These are phyloP conservation scores for Pollenia angustigena DNA, from an alignment of 2,888 invertebrate genomes.

Conservation along the genomic window DNA sequence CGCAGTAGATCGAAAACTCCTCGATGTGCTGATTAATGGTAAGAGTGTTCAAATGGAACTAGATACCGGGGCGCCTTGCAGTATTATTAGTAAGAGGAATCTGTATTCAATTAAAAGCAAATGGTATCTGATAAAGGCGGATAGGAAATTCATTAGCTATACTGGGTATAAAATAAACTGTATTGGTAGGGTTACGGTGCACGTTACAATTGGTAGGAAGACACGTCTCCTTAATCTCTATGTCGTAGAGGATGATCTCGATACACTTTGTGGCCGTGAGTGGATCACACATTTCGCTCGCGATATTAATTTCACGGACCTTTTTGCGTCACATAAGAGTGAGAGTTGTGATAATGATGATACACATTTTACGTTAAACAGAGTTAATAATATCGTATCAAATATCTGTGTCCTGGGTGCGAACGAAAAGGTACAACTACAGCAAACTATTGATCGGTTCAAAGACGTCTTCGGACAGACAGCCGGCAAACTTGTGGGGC, in stretches of 20 bases:
- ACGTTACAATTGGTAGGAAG: conserved; percentile 22
- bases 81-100: conserved; percentile 48
- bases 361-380: too few species aligned
- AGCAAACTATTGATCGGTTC: too few species aligned
- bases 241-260: conserved; percentile 45
- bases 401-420: too few species aligned
- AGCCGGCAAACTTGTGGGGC: too few species aligned
- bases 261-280: conserved; percentile 54
- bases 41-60: conserved; percentile 49
- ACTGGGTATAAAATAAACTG: conserved; percentile 49
- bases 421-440: too few species aligned
- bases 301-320: conserved; percentile 35
- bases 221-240: conserved; percentile 26
- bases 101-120: not conserved
- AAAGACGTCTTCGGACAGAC: too few species aligned
- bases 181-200: conserved; percentile 10
- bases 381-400: too few species aligned
- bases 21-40: conserved; percentile 39
- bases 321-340: not conserved
- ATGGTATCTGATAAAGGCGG: conserved; percentile 25
- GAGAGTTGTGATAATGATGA: too few species aligned
- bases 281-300: conserved; percentile 50
- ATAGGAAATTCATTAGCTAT: conserved; percentile 47
- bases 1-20: conserved; percentile 30
- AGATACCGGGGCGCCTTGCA: conserved; percentile 61